Evolutionary conservation across 2,113 vertebrate species (phyloP).

Genomic region (Piaya cayana): DNA sequence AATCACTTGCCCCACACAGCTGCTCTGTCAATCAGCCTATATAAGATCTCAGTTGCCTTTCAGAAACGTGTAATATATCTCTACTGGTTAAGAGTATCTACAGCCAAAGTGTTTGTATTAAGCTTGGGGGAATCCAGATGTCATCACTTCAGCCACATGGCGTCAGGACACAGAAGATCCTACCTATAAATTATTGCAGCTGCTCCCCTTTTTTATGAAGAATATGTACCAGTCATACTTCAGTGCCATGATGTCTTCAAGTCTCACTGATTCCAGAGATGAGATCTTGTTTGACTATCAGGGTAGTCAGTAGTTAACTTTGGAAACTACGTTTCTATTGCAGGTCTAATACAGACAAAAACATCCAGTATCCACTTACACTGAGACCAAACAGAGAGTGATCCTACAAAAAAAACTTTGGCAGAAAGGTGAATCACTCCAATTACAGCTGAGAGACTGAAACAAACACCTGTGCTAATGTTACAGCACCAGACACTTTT

Average conservation of each 20-base stretch:
- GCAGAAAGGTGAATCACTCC: not conserved
- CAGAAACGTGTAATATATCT: not conserved
- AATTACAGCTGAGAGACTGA: not conserved
- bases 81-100: not conserved
- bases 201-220: not conserved
- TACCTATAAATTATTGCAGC: not conserved
- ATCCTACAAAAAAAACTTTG: fast-evolving
- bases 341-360: not conserved
- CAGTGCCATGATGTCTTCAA: not conserved
- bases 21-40: not conserved
- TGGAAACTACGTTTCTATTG: not conserved
- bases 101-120: not conserved
- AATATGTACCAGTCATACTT: not conserved
- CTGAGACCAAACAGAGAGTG: not conserved
- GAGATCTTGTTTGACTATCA: not conserved
- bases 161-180: not conserved
- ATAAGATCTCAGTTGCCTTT: not conserved
- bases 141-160: not conserved
- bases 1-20: not conserved
- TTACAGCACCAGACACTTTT: not conserved
- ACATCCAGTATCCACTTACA: not conserved
- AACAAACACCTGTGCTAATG: fast-evolving
- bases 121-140: not conserved
- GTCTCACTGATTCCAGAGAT: not conserved
- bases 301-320: not conserved